Evolutionary conservation across 2,888 invertebrate genomes (phyloP).

Genomic region (Philereme vetulata): DNA sequence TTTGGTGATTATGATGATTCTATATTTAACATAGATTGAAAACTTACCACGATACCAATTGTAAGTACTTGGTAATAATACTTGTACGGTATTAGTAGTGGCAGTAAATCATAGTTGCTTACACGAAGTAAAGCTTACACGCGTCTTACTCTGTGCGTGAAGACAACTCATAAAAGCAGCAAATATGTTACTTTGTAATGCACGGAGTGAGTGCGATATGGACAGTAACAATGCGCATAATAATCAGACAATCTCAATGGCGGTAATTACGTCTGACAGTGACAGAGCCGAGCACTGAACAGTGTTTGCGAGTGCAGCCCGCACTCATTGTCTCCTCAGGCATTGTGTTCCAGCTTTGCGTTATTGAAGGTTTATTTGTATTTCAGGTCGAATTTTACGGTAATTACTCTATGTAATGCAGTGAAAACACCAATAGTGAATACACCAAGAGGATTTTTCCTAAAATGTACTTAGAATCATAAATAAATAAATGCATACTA

Average conservation of each 20-base stretch:
- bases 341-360: slow-evolving; percentile 70
- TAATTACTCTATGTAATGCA: slow-evolving; percentile 8
- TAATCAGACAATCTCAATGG: slow-evolving; percentile 79
- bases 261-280: slow-evolving; percentile 80
- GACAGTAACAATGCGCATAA: slow-evolving; percentile 77
- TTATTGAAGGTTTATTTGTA: slow-evolving; percentile 55
- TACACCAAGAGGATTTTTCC: neutral
- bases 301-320: slow-evolving; percentile 65
- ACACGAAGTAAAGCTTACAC: neutral
- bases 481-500: too few species aligned
- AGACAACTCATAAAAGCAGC: slow-evolving; percentile 23
- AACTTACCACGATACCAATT: too few species aligned
- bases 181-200: slow-evolving; percentile 30
- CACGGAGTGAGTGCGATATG: slow-evolving; percentile 43
- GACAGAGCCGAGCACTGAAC: slow-evolving; percentile 64
- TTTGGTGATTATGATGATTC: too few species aligned
- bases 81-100: too few species aligned
- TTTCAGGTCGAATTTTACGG: slow-evolving; percentile 28
- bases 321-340: slow-evolving; percentile 65
- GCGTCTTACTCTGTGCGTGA: slow-evolving; percentile 21
- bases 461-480: neutral
- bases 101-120: too few species aligned
- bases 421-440: slow-evolving; percentile 3
- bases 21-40: too few species aligned
- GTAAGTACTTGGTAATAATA: too few species aligned